Evolutionary conservation across 2,888 invertebrate species (phyloP).

Genomic region (Drosophila lacicola): DNA sequence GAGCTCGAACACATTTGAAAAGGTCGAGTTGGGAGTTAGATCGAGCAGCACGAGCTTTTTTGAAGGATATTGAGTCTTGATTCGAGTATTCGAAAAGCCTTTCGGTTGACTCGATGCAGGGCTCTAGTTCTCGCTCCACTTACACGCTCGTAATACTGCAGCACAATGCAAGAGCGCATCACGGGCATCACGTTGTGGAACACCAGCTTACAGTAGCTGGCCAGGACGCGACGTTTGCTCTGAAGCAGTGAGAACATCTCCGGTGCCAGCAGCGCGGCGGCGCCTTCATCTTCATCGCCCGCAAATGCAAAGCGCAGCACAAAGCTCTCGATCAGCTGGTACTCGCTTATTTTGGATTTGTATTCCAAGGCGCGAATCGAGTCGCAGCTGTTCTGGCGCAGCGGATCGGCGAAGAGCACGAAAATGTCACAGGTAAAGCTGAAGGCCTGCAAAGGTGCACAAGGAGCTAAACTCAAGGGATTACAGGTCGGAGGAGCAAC

Average conservation of each 20-base stretch:
- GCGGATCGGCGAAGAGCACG: constrained; percentile 34
- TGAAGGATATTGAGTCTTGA: too few species aligned
- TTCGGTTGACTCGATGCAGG: too few species aligned
- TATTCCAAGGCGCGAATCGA: constrained; percentile 20
- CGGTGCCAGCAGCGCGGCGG: constrained; percentile 2
- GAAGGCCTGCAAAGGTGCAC: constrained; percentile 32
- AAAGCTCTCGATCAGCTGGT: constrained; percentile 40
- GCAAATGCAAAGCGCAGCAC: constrained; percentile 30
- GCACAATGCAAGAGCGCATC: constrained; percentile 47
- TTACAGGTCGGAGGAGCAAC: not conserved
- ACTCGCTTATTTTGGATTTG: constrained; percentile 30
- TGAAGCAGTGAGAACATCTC: constrained; percentile 10
- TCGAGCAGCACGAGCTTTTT: too few species aligned
- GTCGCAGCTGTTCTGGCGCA: not conserved
- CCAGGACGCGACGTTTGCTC: constrained; percentile 39
- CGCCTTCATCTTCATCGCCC: not conserved
- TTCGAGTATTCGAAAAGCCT: too few species aligned
- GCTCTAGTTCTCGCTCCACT: not conserved
- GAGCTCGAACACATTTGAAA: too few species aligned
- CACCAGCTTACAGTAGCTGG: constrained; percentile 55
- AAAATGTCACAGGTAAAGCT: constrained; percentile 51
- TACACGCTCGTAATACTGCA: constrained; percentile 53
- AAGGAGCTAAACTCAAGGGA: too few species aligned
- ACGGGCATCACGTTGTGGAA: constrained; percentile 46
- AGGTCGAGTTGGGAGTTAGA: too few species aligned